A percentile compares a stretch with the other conserved stretches of the same genome.
phyloP scores from a whole-genome alignment of 2,888 invertebrate genomes.

The Itoplectis maculator region DNA sequence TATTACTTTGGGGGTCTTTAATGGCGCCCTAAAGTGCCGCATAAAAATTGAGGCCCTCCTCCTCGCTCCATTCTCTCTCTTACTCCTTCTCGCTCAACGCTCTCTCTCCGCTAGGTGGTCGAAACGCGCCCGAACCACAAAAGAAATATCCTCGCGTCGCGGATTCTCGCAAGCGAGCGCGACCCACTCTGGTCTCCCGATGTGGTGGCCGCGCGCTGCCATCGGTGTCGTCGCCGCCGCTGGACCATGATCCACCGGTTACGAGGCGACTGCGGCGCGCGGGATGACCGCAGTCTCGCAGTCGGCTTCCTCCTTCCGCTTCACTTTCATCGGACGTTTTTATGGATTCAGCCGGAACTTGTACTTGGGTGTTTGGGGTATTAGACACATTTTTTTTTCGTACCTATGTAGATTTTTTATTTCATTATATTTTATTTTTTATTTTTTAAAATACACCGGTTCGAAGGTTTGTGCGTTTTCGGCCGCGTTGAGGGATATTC shows the following conservation, averaged over 20 bases:
- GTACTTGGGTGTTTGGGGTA: background rate
- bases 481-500: background rate
- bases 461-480: background rate
- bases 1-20: slow-evolving; percentile 81
- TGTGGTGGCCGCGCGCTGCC: slow-evolving; percentile 37
- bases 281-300: background rate
- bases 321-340: background rate
- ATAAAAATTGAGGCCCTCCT: slow-evolving; percentile 77
- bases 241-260: slow-evolving; percentile 4
- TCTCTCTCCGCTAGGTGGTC: slow-evolving; percentile 68
- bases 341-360: background rate
- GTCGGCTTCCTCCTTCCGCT: slow-evolving; percentile 18
- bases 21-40: slow-evolving; percentile 81
- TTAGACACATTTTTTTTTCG: background rate
- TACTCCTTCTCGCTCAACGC: no score
- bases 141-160: slow-evolving; percentile 71
- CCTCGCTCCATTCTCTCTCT: no score
- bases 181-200: background rate
- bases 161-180: slow-evolving; percentile 46
- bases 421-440: background rate
- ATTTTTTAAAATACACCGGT: slow-evolving; percentile 7
- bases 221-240: slow-evolving; percentile 16
- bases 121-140: slow-evolving; percentile 59
- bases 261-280: background rate
- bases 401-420: background rate